Conservation (phyloP, 2,797 vertebrate genomes). For the Psittacula derbiana region DNA sequence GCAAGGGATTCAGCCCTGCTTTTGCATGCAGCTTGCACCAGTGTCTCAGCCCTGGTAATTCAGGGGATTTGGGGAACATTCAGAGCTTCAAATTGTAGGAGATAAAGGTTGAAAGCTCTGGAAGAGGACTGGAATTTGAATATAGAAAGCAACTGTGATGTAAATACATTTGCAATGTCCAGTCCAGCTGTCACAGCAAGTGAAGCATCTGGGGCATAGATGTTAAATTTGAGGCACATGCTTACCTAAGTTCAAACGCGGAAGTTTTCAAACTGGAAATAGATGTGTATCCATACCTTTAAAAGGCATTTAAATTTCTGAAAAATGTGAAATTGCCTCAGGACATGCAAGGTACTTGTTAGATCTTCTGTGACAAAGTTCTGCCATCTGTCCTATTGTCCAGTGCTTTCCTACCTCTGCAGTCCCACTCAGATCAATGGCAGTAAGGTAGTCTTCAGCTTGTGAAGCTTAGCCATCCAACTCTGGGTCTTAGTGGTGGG, state of each 20-base stretch:
- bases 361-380: not conserved
- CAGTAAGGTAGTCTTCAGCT: not conserved
- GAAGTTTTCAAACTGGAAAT: not conserved
- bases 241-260: not conserved
- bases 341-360: not conserved
- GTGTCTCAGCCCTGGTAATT: not conserved
- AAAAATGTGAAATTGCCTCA: not conserved
- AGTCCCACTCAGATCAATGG: not conserved
- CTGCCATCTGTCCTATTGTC: not conserved
- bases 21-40: not conserved
- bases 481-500: not conserved
- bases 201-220: not conserved
- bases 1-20: not conserved
- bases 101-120: conserved; percentile 42
- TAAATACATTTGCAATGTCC: conserved; percentile 35
- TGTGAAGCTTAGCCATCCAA: not conserved
- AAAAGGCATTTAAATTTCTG: not conserved
- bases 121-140: conserved; percentile 36
- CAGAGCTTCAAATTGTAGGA: not conserved
- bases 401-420: not conserved
- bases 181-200: conserved; percentile 41
- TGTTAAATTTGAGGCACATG: not conserved
- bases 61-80: not conserved
- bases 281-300: not conserved
- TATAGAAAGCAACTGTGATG: conserved; percentile 1